Base-by-base conservation (phyloP, 2,113 vertebrate species). In the Lampris incognitus region DNA sequence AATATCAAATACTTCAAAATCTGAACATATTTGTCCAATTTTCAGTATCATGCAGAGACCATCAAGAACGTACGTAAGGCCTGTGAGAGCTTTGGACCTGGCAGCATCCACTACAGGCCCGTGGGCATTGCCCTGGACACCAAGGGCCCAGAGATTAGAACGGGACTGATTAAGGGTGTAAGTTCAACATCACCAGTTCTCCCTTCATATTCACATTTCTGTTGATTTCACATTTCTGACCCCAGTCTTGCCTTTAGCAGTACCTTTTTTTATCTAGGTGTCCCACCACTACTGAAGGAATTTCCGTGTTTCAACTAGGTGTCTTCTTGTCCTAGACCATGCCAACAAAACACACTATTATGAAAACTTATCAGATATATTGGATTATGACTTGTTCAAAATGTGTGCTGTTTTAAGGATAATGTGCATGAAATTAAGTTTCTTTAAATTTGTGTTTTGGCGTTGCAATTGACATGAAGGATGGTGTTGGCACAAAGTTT, bases 81-180 rank as follows among this genome's bases (percentile, higher is more conserved):
- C 6, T 96, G 96, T 0, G 97, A 97, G 75, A 98, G 97, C 94
- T 99, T 99, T 74, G 94, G 94, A 54, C 95, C 95, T 1, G 96
- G 98, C 74, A 97, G 97, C 41, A 97, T 99, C 81, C 94, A 95
- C 3, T 99, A 98, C 94, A 94, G 98, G 69, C 98, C 98, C 0
- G 93, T 99, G 9, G 97, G 95, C 61, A 94, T 99, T 74, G 98
- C 98, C 46, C 92, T 99, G 92, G 98, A 99, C 92, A 99, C 98
- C 11, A 99, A 99, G 88, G 98, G 98, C 82, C 98, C 98, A 2
- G 98, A 99, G 94, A 99, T 99, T 91, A 92, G 98, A 85, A 99
- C 98, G 7, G 98, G 98, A 74, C 98, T 99, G 83, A 99, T 99
- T 91, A 94, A 95, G 73, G 98, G 98, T 83, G 98, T 99, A 87